Base-by-base conservation (phyloP, 2,113 vertebrate genomes). In the Eptesicus fuscus region DNA sequence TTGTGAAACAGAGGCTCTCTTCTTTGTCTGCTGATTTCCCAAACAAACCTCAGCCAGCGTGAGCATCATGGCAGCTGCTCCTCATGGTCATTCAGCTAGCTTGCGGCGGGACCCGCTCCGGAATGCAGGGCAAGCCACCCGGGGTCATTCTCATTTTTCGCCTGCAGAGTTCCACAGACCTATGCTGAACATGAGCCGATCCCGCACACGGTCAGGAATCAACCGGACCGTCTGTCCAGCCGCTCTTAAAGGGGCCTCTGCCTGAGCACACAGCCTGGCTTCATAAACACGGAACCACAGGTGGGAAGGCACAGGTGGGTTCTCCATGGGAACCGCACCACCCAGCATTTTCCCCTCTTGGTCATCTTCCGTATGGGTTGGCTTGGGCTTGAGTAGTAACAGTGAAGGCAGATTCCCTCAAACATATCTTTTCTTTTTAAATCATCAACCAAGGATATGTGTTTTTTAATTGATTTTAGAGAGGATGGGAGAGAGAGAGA, bases 181-280 rank as follows among this genome's bases (percentile, higher is more conserved):
- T 78, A 12, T 80, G 80, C 90, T 88, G 65, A 94, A 77, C 96
- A 70, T 9, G 87, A 94, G 71, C 44, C 37, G 7, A 32, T 32
- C 42, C n/a, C 16, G 3, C 56, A 32, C 51, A 70, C 47, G 87
- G 83, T 96, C 91, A 97, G 89, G 42, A 84, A 78, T 95, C 79
- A 91, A 94, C 94, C 49, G 95, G 91, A 73, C 96, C 96, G 32
- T 91, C 93, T 96, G 76, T 96, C 96, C 94, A 87, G 79, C 25
- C 83, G 86, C 71, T 93, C 86, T 94, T 11, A 25, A 77, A 92
- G 80, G 61, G 30, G 71, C 28, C 80, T 97, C 89, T 91, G 89
- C 76, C 83, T 89, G 71, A 61, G 40, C 14, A 22, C 74, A 86
- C 53, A 80, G 73, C 59, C 83, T 92, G 92, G n/a, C 86, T 96